phyloP scores from a whole-genome alignment of 2,113 vertebrate species.

The Ammodytes dubius region DNA sequence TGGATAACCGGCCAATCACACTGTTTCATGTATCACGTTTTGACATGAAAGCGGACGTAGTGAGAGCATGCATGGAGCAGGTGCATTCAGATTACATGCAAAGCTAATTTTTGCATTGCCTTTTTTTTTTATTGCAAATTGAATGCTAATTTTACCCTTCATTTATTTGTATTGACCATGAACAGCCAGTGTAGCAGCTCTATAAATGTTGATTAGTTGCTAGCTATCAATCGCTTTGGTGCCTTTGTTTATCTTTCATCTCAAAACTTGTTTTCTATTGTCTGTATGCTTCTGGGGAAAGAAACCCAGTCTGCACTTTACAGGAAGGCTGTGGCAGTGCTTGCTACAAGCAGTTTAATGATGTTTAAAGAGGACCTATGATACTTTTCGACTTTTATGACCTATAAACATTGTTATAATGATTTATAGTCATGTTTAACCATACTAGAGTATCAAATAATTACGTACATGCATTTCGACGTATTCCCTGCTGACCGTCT shows the following conservation, averaged over 20 bases:
- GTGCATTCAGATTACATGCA: neutral
- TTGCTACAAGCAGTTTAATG: neutral
- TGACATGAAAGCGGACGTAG: too few species aligned
- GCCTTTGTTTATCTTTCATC: neutral
- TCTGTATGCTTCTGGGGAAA: neutral
- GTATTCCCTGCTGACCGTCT: too few species aligned
- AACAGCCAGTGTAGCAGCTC: neutral
- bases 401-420: too few species aligned
- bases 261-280: neutral
- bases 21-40: too few species aligned
- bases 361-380: too few species aligned
- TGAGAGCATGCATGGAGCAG: too few species aligned
- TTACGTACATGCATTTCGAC: too few species aligned
- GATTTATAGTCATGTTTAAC: too few species aligned
- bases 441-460: too few species aligned
- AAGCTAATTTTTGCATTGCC: neutral
- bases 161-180: neutral
- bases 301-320: neutral
- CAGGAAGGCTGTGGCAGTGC: neutral
- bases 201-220: neutral
- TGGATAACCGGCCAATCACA: too few species aligned
- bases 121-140: neutral
- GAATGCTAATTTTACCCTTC: neutral
- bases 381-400: too few species aligned
- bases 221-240: neutral